Percentiles rank a stretch among this genome's conserved stretches.
phyloP scores from a whole-genome alignment of 2,888 invertebrate genomes.

The Brassicogethes aeneus region DNA sequence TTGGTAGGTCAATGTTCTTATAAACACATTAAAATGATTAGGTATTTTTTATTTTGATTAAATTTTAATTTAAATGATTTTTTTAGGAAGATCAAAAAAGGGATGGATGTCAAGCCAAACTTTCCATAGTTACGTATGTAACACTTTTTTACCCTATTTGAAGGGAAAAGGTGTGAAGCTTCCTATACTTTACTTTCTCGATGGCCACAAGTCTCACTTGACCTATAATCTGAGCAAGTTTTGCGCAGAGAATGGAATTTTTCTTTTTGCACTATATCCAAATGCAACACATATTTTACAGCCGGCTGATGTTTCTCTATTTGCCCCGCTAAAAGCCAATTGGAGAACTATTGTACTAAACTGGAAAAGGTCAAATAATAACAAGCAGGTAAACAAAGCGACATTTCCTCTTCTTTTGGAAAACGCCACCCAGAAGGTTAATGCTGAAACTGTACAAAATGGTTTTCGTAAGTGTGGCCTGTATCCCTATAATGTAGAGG shows the following conservation, averaged over 20 bases:
- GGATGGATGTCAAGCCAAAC: slow-evolving; percentile 13
- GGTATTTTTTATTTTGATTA: too few relatives aligned
- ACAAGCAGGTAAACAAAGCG: slow-evolving; percentile 6
- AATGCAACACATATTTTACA: slow-evolving; percentile 11
- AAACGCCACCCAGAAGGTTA: too few relatives aligned
- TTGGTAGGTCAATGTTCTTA: too few relatives aligned
- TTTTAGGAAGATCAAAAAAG: too few relatives aligned
- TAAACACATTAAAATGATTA: too few relatives aligned
- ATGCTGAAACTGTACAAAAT: too few relatives aligned
- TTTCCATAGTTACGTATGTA: slow-evolving; percentile 12
- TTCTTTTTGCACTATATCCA: slow-evolving; percentile 8
- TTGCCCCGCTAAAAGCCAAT: slow-evolving; percentile 10
- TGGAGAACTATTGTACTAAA: slow-evolving; percentile 8
- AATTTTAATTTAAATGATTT: too few relatives aligned
- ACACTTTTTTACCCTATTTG: slow-evolving; percentile 11
- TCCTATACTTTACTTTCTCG: slow-evolving; percentile 10
- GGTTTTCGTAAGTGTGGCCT: too few relatives aligned
- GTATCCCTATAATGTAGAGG: slow-evolving; percentile 14
- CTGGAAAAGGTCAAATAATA: too few relatives aligned
- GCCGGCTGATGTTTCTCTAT: slow-evolving; percentile 10
- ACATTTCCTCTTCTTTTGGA: too few relatives aligned
- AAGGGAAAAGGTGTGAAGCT: slow-evolving; percentile 12
- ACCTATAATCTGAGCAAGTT: slow-evolving; percentile 12
- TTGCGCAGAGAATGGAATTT: slow-evolving; percentile 12
- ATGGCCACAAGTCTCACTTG: slow-evolving; percentile 16